phyloP scores from a whole-genome alignment of 2,888 invertebrate species.

The Ochropleura leucogaster region DNA sequence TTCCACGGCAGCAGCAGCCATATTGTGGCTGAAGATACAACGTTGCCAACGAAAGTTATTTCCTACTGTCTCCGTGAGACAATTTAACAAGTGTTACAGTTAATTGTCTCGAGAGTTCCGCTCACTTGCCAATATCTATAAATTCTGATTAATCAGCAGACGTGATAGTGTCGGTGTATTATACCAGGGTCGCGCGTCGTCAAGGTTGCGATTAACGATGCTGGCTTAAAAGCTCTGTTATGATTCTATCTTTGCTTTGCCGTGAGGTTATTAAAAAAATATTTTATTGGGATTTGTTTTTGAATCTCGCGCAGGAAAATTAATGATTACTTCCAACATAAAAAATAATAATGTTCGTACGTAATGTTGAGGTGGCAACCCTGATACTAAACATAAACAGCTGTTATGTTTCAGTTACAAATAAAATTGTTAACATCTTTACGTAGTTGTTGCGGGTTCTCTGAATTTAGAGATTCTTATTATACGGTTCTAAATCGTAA shows the following conservation, averaged over 20 bases:
- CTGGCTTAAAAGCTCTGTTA: slow-evolving; percentile 63
- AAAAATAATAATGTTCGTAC: slow-evolving; percentile 47
- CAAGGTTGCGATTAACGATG: slow-evolving; percentile 72
- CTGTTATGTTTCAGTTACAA: slow-evolving; percentile 69
- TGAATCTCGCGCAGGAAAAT: slow-evolving; percentile 44
- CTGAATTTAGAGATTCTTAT: slow-evolving; percentile 66
- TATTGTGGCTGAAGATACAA: slow-evolving; percentile 70
- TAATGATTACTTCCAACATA: slow-evolving; percentile 54
- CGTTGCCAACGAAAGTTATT: slow-evolving; percentile 84
- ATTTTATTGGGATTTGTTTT: slow-evolving; percentile 56
- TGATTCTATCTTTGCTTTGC: slow-evolving; percentile 64
- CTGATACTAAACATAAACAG: slow-evolving; percentile 65
- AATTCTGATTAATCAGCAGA: slow-evolving; percentile 82
- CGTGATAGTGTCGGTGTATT: slow-evolving; percentile 71
- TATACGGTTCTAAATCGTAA: slow-evolving; percentile 64
- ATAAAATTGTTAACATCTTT: slow-evolving; percentile 69
- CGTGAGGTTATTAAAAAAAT: slow-evolving; percentile 54
- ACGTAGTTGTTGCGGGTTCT: slow-evolving; percentile 65
- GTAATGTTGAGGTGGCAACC: slow-evolving; percentile 56
- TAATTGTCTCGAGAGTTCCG: slow-evolving; percentile 79
- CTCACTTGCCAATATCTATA: slow-evolving; percentile 84
- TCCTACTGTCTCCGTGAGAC: slow-evolving; percentile 80
- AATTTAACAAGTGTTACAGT: slow-evolving; percentile 82
- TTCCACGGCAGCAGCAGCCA: slow-evolving; percentile 67
- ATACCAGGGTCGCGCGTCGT: slow-evolving; percentile 67